These are phyloP conservation scores for Drosophila trapezifrons DNA, from an alignment of 1,140 invertebrate species.

Conservation along the genomic window DNA sequence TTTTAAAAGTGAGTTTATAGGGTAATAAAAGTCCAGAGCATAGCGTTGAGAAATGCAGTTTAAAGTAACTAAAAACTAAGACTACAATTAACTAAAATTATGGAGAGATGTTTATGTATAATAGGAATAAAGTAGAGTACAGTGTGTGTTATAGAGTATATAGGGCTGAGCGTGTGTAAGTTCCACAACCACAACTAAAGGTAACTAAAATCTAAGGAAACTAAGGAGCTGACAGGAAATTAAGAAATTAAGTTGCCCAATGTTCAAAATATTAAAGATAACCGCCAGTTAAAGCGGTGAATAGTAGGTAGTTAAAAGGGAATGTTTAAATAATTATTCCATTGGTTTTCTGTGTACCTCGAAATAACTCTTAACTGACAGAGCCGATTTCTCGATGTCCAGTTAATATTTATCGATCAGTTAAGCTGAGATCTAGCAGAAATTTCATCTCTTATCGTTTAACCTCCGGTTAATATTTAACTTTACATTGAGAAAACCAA, in stretches of 20 bases:
- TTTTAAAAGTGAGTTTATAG: slow-evolving; percentile 1
- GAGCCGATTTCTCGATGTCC: not conserved
- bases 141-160: slow-evolving; percentile 2
- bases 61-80: slow-evolving; percentile 13
- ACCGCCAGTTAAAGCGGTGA: not conserved
- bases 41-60: slow-evolving; percentile 16
- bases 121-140: not conserved
- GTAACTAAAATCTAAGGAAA: slow-evolving; percentile 12
- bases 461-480: not conserved
- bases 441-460: not conserved
- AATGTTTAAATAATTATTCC: not conserved
- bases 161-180: not conserved
- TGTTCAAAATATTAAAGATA: not conserved
- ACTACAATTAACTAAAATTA: slow-evolving; percentile 1
- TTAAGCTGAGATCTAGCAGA: not conserved
- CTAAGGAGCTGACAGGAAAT: not conserved
- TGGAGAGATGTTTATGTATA: not conserved
- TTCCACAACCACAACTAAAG: slow-evolving; percentile 32
- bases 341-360: not conserved
- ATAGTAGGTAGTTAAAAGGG: not conserved
- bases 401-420: not conserved
- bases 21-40: slow-evolving; percentile 20
- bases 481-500: too few species aligned
- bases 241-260: not conserved
- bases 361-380: not conserved